Conservation (phyloP, 2,888 invertebrate genomes). For the Phengaris alcon region DNA sequence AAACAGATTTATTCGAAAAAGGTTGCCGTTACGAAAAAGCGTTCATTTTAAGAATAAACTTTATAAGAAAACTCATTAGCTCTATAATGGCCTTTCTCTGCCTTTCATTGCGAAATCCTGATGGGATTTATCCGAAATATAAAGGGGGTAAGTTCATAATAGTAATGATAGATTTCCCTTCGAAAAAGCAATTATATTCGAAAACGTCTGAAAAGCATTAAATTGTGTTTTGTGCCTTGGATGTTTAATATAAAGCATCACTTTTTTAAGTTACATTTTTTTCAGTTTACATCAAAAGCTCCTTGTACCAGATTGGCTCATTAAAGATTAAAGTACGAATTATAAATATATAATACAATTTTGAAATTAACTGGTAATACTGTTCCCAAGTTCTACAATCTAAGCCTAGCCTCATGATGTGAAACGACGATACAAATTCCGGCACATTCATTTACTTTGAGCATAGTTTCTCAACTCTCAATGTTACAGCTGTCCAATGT, state of each 20-base stretch:
- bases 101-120: neutral
- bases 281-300: neutral
- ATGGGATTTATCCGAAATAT: neutral
- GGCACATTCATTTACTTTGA: too few species aligned
- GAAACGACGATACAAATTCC: too few species aligned
- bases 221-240: neutral
- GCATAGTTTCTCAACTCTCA: too few species aligned
- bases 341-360: too few species aligned
- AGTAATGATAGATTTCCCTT: constrained; percentile 1
- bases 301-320: too few species aligned
- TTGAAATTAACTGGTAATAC: too few species aligned
- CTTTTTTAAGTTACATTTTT: neutral
- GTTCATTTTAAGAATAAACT: neutral
- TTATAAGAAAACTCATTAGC: constrained; percentile 15
- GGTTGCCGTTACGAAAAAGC: neutral
- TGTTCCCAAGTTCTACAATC: too few species aligned
- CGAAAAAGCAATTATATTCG: neutral
- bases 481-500: too few species aligned
- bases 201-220: neutral
- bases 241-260: neutral
- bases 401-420: too few species aligned
- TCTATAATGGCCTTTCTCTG: neutral
- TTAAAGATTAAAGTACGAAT: too few species aligned
- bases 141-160: neutral
- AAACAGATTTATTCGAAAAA: neutral